These are phyloP conservation scores for Hoplostethus mediterraneus DNA, from an alignment of 2,797 vertebrate genomes.

Conservation along the genomic window DNA sequence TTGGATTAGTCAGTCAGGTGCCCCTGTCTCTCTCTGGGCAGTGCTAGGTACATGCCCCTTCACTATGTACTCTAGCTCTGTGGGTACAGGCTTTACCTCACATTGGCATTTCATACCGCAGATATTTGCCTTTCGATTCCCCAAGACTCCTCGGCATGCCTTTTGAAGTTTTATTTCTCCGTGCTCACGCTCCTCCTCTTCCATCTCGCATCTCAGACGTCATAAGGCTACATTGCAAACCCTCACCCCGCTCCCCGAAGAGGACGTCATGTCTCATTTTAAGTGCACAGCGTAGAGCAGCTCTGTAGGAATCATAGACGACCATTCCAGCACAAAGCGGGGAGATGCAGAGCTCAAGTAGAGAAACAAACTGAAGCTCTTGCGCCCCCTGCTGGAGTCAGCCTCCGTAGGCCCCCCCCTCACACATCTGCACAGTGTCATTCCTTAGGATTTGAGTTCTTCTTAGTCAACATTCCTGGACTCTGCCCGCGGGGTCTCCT, in stretches of 20 bases:
- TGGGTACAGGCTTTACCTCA: slow-evolving; percentile 80
- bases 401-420: slow-evolving; percentile 24
- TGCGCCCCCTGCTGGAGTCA: slow-evolving; percentile 36
- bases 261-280: slow-evolving; percentile 46
- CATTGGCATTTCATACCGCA: slow-evolving; percentile 62
- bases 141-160: slow-evolving; percentile 51
- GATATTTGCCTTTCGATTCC: slow-evolving; percentile 72
- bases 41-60: slow-evolving; percentile 45
- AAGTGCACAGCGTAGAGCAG: slow-evolving; percentile 57
- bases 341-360: slow-evolving; percentile 34
- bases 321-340: slow-evolving; percentile 19
- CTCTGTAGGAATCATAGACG: slow-evolving; percentile 48
- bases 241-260: slow-evolving; percentile 18
- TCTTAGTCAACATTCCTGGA: slow-evolving; percentile 32
- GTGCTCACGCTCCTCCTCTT: slow-evolving; percentile 31
- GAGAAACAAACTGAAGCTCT: slow-evolving; percentile 23
- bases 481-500: slow-evolving; percentile 51
- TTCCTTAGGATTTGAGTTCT: slow-evolving; percentile 46
- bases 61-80: slow-evolving; percentile 65
- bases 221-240: slow-evolving; percentile 11
- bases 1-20: slow-evolving; percentile 25
- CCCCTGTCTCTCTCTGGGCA: slow-evolving; percentile 68
- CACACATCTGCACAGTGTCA: slow-evolving; percentile 29
- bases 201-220: slow-evolving; percentile 18
- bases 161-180: slow-evolving; percentile 44